phyloP scores from a whole-genome alignment of 1,140 invertebrate species.

The Caenorhabditis tropicalis region DNA sequence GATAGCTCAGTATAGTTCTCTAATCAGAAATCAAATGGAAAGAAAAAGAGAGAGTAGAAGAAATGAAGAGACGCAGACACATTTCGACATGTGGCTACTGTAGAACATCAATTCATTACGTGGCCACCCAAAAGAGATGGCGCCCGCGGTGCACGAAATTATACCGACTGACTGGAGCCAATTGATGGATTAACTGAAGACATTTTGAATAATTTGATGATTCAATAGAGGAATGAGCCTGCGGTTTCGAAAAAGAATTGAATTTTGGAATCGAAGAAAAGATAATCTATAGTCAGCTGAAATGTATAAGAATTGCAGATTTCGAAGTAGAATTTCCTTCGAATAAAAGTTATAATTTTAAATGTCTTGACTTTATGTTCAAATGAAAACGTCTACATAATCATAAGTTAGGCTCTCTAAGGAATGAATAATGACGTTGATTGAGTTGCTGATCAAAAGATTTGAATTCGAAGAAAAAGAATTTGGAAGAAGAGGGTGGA shows the following conservation, averaged over 20 bases:
- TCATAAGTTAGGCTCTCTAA: not conserved
- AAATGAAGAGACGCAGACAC: not conserved
- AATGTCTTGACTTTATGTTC: not conserved
- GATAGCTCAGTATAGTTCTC: not conserved
- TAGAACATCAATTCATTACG: slow-evolving; percentile 11
- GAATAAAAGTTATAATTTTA: not conserved
- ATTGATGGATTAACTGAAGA: slow-evolving; percentile 12
- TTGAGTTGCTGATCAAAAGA: not conserved
- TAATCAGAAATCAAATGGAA: not conserved
- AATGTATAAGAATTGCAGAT: too few relatives aligned
- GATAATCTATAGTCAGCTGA: too few relatives aligned
- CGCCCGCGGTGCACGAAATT: not conserved
- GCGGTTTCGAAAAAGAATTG: not conserved
- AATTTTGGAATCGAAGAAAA: not conserved
- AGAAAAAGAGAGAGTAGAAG: not conserved
- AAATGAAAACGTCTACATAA: not conserved
- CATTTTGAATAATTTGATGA: not conserved
- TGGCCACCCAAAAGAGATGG: not conserved
- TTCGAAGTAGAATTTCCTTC: too few relatives aligned
- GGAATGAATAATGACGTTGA: not conserved
- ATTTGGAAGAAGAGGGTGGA: too few relatives aligned
- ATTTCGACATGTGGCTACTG: not conserved
- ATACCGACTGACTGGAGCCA: not conserved
- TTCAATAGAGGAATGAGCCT: not conserved
- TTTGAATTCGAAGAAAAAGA: too few relatives aligned